phyloP scores from a whole-genome alignment of 2,113 vertebrate species.

The Ictidomys tridecemlineatus region DNA sequence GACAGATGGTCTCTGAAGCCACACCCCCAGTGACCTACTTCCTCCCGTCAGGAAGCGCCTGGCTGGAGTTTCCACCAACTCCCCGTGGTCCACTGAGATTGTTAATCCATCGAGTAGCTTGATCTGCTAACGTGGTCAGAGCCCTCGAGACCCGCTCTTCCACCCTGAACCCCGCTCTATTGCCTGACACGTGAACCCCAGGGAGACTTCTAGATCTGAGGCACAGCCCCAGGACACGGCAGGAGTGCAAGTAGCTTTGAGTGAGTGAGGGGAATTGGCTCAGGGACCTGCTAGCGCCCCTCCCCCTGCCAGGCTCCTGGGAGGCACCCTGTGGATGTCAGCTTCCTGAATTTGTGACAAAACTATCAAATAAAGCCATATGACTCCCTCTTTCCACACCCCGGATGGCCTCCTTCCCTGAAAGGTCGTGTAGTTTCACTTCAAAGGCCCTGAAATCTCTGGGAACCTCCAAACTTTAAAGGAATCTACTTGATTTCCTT shows the following conservation, averaged over 20 bases:
- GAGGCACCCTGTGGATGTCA: background rate
- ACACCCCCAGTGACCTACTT: too few relatives aligned
- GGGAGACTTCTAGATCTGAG: too few relatives aligned
- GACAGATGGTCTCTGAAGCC: too few relatives aligned
- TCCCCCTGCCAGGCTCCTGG: background rate
- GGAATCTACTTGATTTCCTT: background rate
- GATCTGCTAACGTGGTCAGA: too few relatives aligned
- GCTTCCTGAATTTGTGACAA: background rate
- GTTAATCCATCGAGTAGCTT: too few relatives aligned
- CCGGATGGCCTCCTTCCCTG: background rate
- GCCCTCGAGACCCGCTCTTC: too few relatives aligned
- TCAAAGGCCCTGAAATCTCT: conserved; percentile 14
- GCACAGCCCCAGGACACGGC: too few relatives aligned
- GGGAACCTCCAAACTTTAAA: background rate
- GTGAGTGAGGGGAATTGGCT: background rate
- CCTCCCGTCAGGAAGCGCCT: too few relatives aligned
- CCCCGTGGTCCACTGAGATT: too few relatives aligned
- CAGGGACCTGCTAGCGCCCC: background rate
- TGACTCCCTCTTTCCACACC: background rate
- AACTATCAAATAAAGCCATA: background rate
- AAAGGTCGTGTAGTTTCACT: background rate
- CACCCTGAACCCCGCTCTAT: too few relatives aligned
- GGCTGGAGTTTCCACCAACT: too few relatives aligned
- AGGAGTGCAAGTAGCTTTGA: background rate
- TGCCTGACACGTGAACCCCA: too few relatives aligned